Base-by-base conservation (phyloP, 1,140 invertebrate species). In the Lordiphosa mommai region DNA sequence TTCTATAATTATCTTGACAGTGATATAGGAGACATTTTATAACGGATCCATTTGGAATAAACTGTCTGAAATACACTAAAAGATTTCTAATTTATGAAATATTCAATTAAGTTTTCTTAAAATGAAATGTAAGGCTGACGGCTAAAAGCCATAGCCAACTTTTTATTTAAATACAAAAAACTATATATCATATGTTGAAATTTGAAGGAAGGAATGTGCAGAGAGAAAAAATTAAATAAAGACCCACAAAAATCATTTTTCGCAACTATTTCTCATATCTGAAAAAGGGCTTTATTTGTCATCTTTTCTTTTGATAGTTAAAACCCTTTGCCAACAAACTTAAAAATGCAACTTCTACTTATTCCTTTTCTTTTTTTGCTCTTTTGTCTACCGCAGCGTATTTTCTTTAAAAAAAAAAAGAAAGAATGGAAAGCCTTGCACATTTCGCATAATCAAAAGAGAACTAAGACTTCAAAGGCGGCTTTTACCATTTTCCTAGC, bases 401-500 rank as follows among this genome's bases (percentile, higher is more conserved):
- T 16, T 14, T 23, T 6, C 9, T 3, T 20, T 46, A 41, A 61
- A 49, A 60, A 27, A 34, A 6, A 37, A 36, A 17, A 40, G 30
- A 44, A 16, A 29, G 27, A 14, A 13, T 17, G 33, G 36, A 36
- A 43, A 59, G 46, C 47, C 37, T 36, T 9, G 34, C 34, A 36
- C 34, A 46, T 34, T 61, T 32, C 57, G 27, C 48, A 63, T 61
- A 64, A 64, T 63, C 59, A 64, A 64, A 64, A 64, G 48, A 23
- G 27, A 64, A 27, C 61, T 63, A 61, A 64, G 63, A 64, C 61
- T 64, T 64, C 61, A 64, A 64, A 64, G 61, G 40, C 61, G 61
- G 59, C 48, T 64, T 64, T 63, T 64, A 17, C 38, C 59, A 33
- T 64, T 53, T 53, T 48, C 48, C 63, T 53, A 52, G 30, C 34